Conservation (phyloP, 2,797 vertebrate genomes). For the Otolemur crassicaudatus region DNA sequence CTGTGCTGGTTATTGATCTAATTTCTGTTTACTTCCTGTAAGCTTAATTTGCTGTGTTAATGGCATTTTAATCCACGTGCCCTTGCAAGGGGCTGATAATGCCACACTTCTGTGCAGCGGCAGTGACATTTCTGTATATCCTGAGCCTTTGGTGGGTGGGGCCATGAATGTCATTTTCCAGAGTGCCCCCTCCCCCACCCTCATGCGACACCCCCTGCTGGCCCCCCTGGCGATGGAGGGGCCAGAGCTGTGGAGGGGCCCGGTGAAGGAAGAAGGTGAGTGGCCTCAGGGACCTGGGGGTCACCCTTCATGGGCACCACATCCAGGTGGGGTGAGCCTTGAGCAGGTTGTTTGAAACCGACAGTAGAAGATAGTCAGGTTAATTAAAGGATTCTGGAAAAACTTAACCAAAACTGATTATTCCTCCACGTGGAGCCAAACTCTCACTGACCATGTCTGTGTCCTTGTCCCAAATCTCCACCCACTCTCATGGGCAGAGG, state of each 20-base stretch:
- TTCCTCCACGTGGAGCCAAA: neutral
- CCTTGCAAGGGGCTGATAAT: conserved; percentile 83
- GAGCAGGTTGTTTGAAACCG: neutral
- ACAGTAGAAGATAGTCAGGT: neutral
- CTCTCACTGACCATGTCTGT: neutral
- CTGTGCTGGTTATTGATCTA: conserved; percentile 82
- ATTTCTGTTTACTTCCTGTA: conserved; percentile 86
- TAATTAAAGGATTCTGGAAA: neutral
- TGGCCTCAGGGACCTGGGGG: rapidly evolving
- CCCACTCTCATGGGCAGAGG: rapidly evolving
- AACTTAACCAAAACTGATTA: neutral
- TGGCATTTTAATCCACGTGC: conserved; percentile 87
- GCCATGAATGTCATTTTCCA: conserved; percentile 2
- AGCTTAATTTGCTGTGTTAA: conserved; percentile 88
- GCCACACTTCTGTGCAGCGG: conserved; percentile 69
- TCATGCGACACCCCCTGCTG: neutral
- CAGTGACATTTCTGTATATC: conserved; percentile 80
- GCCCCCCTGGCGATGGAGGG: neutral
- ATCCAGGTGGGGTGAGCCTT: neutral
- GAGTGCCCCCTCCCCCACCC: neutral
- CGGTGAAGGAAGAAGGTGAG: neutral
- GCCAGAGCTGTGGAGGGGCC: neutral
- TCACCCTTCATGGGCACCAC: neutral
- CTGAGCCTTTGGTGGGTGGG: conserved; percentile 69
- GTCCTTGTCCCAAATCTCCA: neutral